Conservation (phyloP, 2,888 invertebrate species). For the Drosophila monieri region DNA sequence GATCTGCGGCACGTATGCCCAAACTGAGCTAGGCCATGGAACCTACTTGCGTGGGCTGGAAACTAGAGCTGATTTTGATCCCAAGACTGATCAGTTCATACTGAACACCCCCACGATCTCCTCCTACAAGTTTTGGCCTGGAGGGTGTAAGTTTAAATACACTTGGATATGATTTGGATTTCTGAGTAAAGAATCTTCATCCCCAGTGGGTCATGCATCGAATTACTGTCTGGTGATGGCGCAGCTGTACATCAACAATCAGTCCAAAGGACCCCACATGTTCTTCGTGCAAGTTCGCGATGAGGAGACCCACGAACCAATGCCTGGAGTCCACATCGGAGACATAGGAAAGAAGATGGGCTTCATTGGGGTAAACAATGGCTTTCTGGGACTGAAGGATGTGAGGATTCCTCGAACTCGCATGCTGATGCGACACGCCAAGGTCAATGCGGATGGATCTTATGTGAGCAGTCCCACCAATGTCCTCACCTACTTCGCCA, state of each 20-base stretch:
- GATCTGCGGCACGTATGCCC: constrained; percentile 96
- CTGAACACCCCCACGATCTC: constrained; percentile 94
- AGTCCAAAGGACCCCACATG: constrained; percentile 94
- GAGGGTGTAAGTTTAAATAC: constrained; percentile 89
- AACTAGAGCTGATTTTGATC: constrained; percentile 96
- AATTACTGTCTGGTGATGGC: constrained; percentile 96
- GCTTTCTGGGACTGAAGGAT: constrained; percentile 93
- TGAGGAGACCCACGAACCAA: constrained; percentile 93
- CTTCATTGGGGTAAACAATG: constrained; percentile 95
- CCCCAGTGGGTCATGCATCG: constrained; percentile 93
- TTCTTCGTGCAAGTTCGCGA: constrained; percentile 96
- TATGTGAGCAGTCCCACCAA: constrained; percentile 92
- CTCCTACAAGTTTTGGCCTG: constrained; percentile 98
- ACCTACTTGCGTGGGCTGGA: constrained; percentile 95
- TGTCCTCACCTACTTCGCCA: constrained; percentile 92
- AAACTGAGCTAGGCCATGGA: constrained; percentile 98
- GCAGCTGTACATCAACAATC: constrained; percentile 92
- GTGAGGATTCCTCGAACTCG: constrained; percentile 93
- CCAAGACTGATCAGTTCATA: constrained; percentile 91
- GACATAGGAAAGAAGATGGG: constrained; percentile 98
- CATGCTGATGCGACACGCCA: constrained; percentile 96
- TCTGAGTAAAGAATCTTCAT: constrained; percentile 2
- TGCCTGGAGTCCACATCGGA: constrained; percentile 94
- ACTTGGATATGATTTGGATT: neutral
- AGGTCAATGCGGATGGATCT: constrained; percentile 95